Percentiles rank a stretch among this genome's conserved stretches.
These are phyloP conservation scores for Pipistrellus pipistrellus DNA, from an alignment of 2,797 vertebrate genomes.

Conservation along the genomic window DNA sequence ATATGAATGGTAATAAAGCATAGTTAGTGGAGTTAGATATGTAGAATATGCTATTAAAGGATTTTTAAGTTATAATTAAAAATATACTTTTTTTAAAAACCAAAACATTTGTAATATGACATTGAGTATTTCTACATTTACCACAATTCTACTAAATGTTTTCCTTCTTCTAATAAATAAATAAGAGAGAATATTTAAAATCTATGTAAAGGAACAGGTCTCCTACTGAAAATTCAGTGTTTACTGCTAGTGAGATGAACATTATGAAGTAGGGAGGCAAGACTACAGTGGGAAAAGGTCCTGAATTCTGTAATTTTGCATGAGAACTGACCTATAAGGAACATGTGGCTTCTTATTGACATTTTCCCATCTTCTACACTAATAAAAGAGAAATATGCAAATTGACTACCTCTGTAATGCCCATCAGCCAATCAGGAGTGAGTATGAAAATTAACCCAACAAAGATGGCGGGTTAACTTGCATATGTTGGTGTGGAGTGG, in stretches of 20 bases:
- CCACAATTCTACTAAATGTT: not conserved
- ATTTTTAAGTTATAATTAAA: conserved; percentile 54
- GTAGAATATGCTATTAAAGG: not conserved
- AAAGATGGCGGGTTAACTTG: too few species aligned
- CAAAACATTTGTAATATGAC: not conserved
- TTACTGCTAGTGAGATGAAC: not conserved
- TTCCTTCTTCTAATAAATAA: conserved; percentile 3
- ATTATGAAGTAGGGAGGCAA: not conserved
- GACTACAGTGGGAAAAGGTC: not conserved
- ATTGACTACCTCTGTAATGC: too few species aligned
- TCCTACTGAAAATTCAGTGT: not conserved
- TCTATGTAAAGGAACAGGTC: not conserved
- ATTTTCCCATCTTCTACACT: not conserved
- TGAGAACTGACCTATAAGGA: not conserved
- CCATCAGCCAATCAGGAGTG: too few species aligned
- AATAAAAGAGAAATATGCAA: too few species aligned
- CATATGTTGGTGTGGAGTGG: too few species aligned
- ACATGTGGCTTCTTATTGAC: fast-evolving
- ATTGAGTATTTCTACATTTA: conserved; percentile 19
- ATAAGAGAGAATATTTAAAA: not conserved
- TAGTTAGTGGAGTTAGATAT: conserved; percentile 5
- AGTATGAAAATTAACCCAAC: too few species aligned
- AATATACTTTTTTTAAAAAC: not conserved
- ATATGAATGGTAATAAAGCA: conserved; percentile 38
- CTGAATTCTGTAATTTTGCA: not conserved